Evolutionary conservation across 2,888 invertebrate genomes (phyloP).

Genomic region (Machimus rusticus): DNA sequence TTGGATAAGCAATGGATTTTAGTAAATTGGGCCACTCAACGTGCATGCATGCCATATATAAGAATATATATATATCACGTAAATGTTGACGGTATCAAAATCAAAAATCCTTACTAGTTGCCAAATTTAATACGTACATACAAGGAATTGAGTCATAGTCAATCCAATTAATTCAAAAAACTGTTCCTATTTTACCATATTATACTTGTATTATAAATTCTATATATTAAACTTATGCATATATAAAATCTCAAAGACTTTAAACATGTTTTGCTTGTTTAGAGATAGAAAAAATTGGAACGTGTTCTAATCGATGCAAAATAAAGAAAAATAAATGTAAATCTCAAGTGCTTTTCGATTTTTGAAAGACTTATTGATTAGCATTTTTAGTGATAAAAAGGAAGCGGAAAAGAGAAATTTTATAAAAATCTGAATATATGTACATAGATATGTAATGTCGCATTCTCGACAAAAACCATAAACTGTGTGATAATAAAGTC

Average conservation of each 20-base stretch:
- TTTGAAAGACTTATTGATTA: not conserved
- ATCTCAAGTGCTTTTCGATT: not conserved
- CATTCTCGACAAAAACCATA: not conserved
- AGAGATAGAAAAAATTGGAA: not conserved
- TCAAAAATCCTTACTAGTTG: not conserved
- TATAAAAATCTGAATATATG: not conserved
- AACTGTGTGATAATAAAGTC: not conserved
- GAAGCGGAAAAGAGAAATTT: not conserved
- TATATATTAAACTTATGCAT: not conserved
- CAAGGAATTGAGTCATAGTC: not conserved
- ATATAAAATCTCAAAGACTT: not conserved
- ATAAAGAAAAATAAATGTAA: not conserved
- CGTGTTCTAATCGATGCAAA: not conserved
- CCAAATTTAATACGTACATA: not conserved
- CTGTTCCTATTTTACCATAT: not conserved
- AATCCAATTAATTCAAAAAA: not conserved
- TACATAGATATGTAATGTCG: no score
- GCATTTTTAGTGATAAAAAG: not conserved
- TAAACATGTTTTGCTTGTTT: not conserved
- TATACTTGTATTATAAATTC: not conserved
- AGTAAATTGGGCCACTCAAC: not conserved
- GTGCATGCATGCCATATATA: not conserved
- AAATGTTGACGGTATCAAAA: not conserved
- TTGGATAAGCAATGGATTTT: not conserved
- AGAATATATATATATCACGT: not conserved